Evolutionary conservation across 2,888 invertebrate genomes (phyloP).

Genomic region (Limnephilus marmoratus): DNA sequence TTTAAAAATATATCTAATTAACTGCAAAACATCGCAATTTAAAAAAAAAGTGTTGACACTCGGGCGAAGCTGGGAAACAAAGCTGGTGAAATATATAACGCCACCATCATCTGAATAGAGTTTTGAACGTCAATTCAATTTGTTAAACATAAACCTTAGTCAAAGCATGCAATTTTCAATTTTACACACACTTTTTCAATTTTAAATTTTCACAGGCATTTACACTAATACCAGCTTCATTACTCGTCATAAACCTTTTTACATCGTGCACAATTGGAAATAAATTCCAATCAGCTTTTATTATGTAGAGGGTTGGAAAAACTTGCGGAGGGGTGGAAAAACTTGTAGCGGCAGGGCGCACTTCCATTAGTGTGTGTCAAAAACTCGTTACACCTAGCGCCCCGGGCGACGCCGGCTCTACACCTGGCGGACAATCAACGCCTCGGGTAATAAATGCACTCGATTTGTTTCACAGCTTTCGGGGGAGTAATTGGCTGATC

Average conservation of each 20-base stretch:
- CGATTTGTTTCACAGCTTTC: slow-evolving; percentile 1
- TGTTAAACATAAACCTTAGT: neutral
- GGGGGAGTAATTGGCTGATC: neutral
- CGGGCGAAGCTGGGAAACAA: neutral
- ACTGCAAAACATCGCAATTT: too few relatives aligned
- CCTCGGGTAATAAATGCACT: slow-evolving; percentile 6
- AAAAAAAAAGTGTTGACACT: neutral
- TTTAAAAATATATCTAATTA: too few relatives aligned
- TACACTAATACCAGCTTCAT: neutral
- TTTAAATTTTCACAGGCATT: neutral
- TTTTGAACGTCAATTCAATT: neutral
- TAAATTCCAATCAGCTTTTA: slow-evolving; percentile 62
- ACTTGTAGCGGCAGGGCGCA: slow-evolving; percentile 10
- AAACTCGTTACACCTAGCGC: slow-evolving; percentile 58
- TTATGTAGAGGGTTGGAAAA: slow-evolving; percentile 40
- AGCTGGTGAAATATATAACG: neutral
- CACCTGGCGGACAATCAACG: slow-evolving; percentile 18
- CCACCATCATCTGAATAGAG: neutral
- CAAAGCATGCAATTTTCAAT: neutral
- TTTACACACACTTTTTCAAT: neutral
- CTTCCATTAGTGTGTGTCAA: slow-evolving; percentile 49
- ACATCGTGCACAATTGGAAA: slow-evolving; percentile 58
- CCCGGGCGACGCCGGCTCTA: slow-evolving; percentile 49
- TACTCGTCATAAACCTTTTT: slow-evolving; percentile 18
- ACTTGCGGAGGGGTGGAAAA: neutral